A percentile compares a stretch with the other conserved stretches of the same genome.
Evolutionary conservation across 2,113 vertebrate species (phyloP).

Genomic region (Acinonyx jubatus): DNA sequence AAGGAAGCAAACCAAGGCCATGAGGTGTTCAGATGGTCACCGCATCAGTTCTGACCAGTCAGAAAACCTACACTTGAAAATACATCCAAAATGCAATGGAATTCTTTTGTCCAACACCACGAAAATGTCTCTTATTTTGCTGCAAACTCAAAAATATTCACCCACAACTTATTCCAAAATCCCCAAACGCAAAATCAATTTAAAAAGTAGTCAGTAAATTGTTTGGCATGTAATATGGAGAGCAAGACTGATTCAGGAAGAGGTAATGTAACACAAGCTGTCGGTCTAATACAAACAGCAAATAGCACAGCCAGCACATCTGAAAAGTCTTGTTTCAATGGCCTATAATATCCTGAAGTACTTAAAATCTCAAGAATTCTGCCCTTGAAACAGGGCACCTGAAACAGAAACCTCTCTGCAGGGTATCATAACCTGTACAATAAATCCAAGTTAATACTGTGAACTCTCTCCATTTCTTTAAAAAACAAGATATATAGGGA

Average conservation of each 20-base stretch:
- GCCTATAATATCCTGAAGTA: background rate
- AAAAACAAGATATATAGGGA: slow-evolving; percentile 10
- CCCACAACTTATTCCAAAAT: background rate
- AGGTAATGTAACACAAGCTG: background rate
- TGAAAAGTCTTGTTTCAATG: background rate
- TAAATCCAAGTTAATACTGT: slow-evolving; percentile 5
- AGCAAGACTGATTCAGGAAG: background rate
- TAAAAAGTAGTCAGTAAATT: slow-evolving; percentile 48
- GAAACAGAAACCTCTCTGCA: slow-evolving; percentile 18
- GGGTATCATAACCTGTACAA: background rate
- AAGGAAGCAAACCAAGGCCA: background rate
- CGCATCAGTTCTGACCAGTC: background rate
- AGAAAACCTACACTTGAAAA: slow-evolving; percentile 34
- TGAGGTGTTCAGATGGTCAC: background rate
- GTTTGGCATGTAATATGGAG: background rate
- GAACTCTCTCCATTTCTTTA: background rate
- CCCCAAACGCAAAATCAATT: background rate
- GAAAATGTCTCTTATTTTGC: background rate
- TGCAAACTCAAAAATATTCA: background rate
- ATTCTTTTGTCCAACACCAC: background rate
- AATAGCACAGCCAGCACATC: background rate
- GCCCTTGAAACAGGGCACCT: background rate
- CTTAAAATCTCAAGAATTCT: slow-evolving; percentile 43
- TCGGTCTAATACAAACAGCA: background rate
- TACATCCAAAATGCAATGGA: background rate